Percentiles rank a stretch among this genome's conserved stretches.
Conservation (phyloP, 2,888 invertebrate genomes). For the Acronicta alni region DNA sequence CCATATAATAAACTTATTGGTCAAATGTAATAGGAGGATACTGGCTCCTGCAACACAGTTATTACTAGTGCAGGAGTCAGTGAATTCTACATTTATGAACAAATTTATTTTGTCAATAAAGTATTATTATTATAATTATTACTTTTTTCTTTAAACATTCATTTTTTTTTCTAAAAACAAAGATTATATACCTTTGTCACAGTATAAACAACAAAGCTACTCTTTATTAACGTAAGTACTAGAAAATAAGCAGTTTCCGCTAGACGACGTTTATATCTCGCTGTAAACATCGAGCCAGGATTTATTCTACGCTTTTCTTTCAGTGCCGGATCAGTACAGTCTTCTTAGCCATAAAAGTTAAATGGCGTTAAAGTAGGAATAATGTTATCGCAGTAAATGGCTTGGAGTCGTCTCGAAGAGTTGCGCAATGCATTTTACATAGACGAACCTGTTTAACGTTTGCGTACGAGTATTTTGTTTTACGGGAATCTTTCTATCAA, state of each 20-base stretch:
- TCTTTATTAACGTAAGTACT: background rate
- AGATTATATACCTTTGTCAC: background rate
- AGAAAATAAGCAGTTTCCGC: conserved; percentile 31
- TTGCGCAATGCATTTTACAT: conserved; percentile 41
- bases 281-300: conserved; percentile 25
- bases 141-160: too few relatives aligned
- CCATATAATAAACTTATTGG: too few relatives aligned
- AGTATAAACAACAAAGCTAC: background rate
- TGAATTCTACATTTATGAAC: too few relatives aligned
- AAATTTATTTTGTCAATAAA: too few relatives aligned
- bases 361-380: conserved; percentile 49
- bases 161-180: too few relatives aligned
- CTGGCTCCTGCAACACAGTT: too few relatives aligned
- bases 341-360: conserved; percentile 42
- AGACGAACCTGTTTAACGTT: conserved; percentile 8
- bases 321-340: conserved; percentile 10
- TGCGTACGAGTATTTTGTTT: background rate
- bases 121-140: too few relatives aligned
- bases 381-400: conserved; percentile 44
- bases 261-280: conserved; percentile 41
- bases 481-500: conserved; percentile 1
- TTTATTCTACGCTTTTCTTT: conserved; percentile 22
- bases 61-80: too few relatives aligned
- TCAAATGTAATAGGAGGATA: too few relatives aligned
- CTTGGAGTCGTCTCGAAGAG: conserved; percentile 25